Evolutionary conservation across 1,140 invertebrate species (phyloP).

Genomic region (Dinothrombium tinctorium): DNA sequence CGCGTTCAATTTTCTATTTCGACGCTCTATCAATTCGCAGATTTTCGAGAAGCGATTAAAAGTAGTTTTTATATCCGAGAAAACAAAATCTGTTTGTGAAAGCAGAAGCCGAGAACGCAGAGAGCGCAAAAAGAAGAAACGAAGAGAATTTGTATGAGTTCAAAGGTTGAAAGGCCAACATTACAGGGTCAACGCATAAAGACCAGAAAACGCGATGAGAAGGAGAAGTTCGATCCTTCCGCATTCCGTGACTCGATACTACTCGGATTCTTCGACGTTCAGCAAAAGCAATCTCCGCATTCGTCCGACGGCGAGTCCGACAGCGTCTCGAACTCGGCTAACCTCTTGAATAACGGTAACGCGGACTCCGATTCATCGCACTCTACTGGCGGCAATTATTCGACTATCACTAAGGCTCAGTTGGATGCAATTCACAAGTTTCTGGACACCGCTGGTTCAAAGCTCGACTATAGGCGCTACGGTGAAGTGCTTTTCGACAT

Average conservation of each 20-base stretch:
- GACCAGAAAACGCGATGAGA: slow-evolving; percentile 99
- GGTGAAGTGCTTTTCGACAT: slow-evolving; percentile 92
- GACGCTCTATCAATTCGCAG: no score
- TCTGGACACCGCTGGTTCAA: slow-evolving; percentile 74
- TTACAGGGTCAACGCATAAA: slow-evolving; percentile 99
- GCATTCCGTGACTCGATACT: slow-evolving; percentile 89
- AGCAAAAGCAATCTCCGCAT: neutral
- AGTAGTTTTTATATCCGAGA: no score
- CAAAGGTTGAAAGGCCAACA: slow-evolving; percentile 98
- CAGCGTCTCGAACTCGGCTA: neutral
- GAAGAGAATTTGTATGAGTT: slow-evolving; percentile 58
- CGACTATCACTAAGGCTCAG: slow-evolving; percentile 30
- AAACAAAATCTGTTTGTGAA: no score
- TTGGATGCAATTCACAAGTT: slow-evolving; percentile 77
- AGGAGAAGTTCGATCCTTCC: slow-evolving; percentile 94
- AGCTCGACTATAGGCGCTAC: slow-evolving; percentile 89
- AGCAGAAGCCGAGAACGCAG: no score
- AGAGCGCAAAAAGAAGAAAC: no score
- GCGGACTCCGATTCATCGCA: neutral
- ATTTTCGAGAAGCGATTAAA: no score
- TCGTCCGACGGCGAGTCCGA: slow-evolving; percentile 5
- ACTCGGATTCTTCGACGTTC: slow-evolving; percentile 30
- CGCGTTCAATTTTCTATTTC: no score
- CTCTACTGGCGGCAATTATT: neutral
- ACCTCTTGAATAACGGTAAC: neutral